These are phyloP conservation scores for Phragmatobia fuliginosa DNA, from an alignment of 2,888 invertebrate genomes.

Conservation along the genomic window DNA sequence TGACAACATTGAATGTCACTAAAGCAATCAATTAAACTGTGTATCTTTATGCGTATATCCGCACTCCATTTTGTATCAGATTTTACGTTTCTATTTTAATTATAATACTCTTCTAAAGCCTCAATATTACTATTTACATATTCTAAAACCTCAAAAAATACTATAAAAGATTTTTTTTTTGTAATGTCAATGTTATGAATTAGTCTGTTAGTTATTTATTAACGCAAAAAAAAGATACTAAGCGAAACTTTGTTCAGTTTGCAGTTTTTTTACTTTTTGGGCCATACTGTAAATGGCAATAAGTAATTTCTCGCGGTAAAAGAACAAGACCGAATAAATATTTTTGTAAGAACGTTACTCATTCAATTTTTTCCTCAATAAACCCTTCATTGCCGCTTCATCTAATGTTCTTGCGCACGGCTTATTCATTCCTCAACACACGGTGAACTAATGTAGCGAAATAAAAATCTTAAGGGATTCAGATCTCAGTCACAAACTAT, in stretches of 20 bases:
- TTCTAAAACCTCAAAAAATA: not conserved
- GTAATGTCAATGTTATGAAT: too few relatives aligned
- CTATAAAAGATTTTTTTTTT: not conserved
- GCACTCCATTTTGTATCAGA: not conserved
- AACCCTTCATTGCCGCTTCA: slow-evolving; percentile 23
- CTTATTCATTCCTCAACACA: slow-evolving; percentile 21
- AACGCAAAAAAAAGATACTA: not conserved
- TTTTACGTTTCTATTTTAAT: not conserved
- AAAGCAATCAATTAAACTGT: too few relatives aligned
- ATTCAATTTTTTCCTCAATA: slow-evolving; percentile 20
- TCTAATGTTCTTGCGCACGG: slow-evolving; percentile 14
- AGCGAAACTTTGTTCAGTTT: not conserved
- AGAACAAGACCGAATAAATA: not conserved
- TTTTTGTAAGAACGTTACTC: slow-evolving; percentile 9
- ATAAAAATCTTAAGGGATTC: slow-evolving; percentile 42
- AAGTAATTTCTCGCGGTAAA: not conserved
- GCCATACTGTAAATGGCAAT: not conserved
- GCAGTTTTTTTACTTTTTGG: not conserved
- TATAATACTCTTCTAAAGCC: not conserved
- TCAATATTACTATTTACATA: not conserved
- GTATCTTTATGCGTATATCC: too few relatives aligned
- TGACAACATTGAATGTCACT: too few relatives aligned
- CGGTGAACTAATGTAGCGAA: slow-evolving; percentile 38
- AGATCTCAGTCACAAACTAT: slow-evolving; percentile 17
- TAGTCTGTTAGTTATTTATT: not conserved